Evolutionary conservation across 2,797 vertebrate genomes (phyloP), one percentile per base, ranked within the genome.

Genomic region (Pteropus rufus): DNA sequence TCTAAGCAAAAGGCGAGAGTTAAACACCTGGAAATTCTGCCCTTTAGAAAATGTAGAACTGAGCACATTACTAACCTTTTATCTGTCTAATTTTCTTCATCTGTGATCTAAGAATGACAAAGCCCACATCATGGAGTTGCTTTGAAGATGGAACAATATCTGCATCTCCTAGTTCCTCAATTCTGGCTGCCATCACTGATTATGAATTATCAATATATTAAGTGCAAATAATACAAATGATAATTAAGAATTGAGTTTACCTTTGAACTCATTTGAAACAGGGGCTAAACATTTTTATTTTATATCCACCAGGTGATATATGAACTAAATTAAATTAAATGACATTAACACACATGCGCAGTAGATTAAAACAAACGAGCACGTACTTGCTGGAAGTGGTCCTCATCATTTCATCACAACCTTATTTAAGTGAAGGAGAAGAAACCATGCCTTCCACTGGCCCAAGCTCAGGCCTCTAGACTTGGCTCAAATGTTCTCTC

Each of bases 251-350:
- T 69, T 82, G 79, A 52, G 73, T 49, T 76, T 94, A 36, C 80
- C 52, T 91, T 1, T 67, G 24, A 23, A 89, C 1, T 69, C 4
- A 70, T 11, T 11, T 24, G 64, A 24, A 9, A 2, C 10, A 72
- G 12, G 16, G 12, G 3, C 31, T 80, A 60, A 73, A 58, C 54
- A 9, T 79, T 90, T 12, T 62, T 82, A 23, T 69, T 65, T 88
- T 64, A 10, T 56, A 64, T 29, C 11, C 7, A 75, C 1, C n/a
- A 52, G 34, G 58, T 64, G 9, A 70, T 73, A 70, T 15, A 75
- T 52, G 80, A 79, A 19, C 5, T 29, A 87, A 83, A 82, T 52
- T 54, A 65, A 85, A 79, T 83, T 31, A 91, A 96, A 54, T 96
- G 18, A 86, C 83, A 94, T 83, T 67, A 29, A 10, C 19, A 58